These are phyloP conservation scores for Andinoacara biseriatus DNA, from an alignment of 2,113 vertebrate species.

Conservation along the genomic window DNA sequence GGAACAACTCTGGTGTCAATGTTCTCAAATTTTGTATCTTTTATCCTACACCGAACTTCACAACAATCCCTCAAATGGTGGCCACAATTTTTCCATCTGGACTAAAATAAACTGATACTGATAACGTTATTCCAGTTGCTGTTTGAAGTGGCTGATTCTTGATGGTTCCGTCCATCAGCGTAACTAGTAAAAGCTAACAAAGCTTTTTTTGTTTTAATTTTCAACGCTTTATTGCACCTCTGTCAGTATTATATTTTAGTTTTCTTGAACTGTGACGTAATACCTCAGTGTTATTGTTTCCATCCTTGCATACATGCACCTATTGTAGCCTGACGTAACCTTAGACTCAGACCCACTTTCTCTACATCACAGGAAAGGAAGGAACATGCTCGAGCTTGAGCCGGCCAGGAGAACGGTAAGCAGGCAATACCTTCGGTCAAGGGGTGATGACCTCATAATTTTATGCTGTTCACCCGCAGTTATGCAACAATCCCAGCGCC, in stretches of 20 bases:
- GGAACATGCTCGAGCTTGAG: conserved; percentile 47
- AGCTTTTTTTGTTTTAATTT: background rate
- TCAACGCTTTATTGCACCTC: background rate
- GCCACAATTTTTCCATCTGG: background rate
- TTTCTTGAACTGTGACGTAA: conserved; percentile 10
- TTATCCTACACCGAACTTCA: background rate
- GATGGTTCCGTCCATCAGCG: background rate
- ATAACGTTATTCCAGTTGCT: background rate
- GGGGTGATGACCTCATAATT: conserved; percentile 63
- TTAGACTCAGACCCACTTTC: conserved; percentile 61
- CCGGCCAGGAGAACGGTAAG: conserved; percentile 1
- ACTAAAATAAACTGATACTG: background rate
- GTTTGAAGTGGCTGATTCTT: background rate
- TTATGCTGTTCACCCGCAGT: conserved; percentile 44
- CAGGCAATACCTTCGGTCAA: conserved; percentile 54
- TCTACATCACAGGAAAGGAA: conserved; percentile 64
- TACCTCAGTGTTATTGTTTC: conserved; percentile 21
- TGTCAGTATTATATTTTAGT: background rate
- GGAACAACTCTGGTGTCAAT: background rate
- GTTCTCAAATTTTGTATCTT: background rate
- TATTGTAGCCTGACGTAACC: conserved; percentile 9
- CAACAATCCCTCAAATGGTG: background rate
- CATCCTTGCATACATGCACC: conserved; percentile 10
- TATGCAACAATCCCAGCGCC: conserved; percentile 57
- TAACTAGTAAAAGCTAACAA: background rate